phyloP scores from a whole-genome alignment of 2,113 vertebrate genomes.

The Oncorhynchus gorbuscha region DNA sequence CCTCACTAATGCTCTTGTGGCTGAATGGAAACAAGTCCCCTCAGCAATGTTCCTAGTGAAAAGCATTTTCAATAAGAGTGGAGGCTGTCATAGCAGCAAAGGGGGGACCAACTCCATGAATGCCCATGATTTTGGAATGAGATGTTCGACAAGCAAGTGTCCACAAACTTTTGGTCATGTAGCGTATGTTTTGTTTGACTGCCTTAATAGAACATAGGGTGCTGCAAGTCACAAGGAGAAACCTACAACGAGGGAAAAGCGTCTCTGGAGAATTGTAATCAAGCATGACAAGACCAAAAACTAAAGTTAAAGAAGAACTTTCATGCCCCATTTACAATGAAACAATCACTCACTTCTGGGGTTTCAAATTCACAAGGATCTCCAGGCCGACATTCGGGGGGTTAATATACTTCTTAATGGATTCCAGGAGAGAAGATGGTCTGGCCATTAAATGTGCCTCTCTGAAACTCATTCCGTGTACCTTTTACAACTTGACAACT shows the following conservation, averaged over 20 bases:
- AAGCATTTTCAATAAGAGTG: too few relatives aligned
- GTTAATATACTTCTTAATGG: slow-evolving; percentile 71
- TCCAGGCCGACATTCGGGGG: slow-evolving; percentile 60
- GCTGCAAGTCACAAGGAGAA: slow-evolving; percentile 10
- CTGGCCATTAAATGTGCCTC: slow-evolving; percentile 45
- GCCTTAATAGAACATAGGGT: neutral
- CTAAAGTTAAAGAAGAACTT: slow-evolving; percentile 58
- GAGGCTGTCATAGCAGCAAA: too few relatives aligned
- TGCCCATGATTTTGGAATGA: neutral
- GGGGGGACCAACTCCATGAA: neutral
- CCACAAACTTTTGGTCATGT: too few relatives aligned
- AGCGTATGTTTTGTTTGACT: neutral
- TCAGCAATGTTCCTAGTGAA: too few relatives aligned
- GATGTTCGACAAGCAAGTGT: neutral
- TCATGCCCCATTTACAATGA: slow-evolving; percentile 72
- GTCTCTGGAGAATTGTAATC: slow-evolving; percentile 55
- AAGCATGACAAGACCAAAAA: slow-evolving; percentile 59
- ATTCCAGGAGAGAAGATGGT: slow-evolving; percentile 65
- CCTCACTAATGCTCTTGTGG: too few relatives aligned
- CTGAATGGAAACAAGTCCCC: too few relatives aligned
- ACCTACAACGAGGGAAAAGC: slow-evolving; percentile 19
- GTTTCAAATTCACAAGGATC: slow-evolving; percentile 65
- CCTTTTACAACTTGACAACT: slow-evolving; percentile 30
- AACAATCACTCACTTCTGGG: slow-evolving; percentile 69
- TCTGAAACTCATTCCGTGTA: slow-evolving; percentile 8